Evolutionary conservation across 2,113 vertebrate genomes (phyloP), one percentile per base, ranked within the genome.

Genomic region (Odocoileus virginianus): DNA sequence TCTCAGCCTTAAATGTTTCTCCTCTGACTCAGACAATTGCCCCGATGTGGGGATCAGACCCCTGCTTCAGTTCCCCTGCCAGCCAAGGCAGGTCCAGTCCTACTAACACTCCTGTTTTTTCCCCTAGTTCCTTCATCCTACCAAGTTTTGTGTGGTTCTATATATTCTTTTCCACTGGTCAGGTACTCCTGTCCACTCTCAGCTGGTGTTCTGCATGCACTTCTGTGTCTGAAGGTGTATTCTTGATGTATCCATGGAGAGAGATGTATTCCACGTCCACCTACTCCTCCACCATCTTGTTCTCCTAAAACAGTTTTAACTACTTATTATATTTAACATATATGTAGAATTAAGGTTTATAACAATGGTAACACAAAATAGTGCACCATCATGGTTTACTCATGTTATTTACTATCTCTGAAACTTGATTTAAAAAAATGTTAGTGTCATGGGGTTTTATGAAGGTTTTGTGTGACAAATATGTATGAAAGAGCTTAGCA

Each of bases 391-490:
- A 12, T 27, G 47, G 30, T 25, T 93, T 83, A 55, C 8, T 84
- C 30, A 36, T 58, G 40, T 43, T 82, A 92, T 55, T 81, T 79
- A 58, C 30, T 13, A 71, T 78, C 74, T 87, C n/a, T 82, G 33
- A 95, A 87, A 45, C n/a, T 71, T 88, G 85, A 61, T 85, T 92
- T 95, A 25, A 90, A 86, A 86, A 86, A 82, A 54, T 79, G 61
- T 27, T 13, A 74, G 10, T 88, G 15, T 54, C 40, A 25, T 50
- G 40, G 50, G n/a, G 12, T 28, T 87, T 92, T 43, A 57, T 84
- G 61, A 95, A 9, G 14, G 12, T 82, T 61, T 7, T 4, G 6
- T 60, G 27, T 61, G 45, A 57, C n/a, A 82, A 84, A 57, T 61
- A 30, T 85, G 9, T 57, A 60, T 50, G 79, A 64, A 94, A 86